These are phyloP conservation scores for Polypterus bichir DNA, from an alignment of 2,113 vertebrate genomes.

Conservation along the genomic window DNA sequence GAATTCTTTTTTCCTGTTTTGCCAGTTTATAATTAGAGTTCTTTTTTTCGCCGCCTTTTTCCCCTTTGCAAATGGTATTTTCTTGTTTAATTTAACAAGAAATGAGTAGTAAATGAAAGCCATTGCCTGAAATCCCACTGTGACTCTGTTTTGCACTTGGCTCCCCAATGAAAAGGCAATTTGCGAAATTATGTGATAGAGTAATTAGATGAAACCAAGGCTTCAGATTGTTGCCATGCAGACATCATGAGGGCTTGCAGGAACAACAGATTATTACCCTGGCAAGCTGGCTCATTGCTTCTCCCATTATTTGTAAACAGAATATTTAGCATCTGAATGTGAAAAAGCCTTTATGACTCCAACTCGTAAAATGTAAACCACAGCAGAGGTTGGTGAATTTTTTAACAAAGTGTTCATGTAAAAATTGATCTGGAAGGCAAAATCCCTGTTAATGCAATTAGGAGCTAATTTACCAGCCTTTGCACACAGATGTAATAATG, in stretches of 20 bases:
- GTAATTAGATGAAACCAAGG: slow-evolving; percentile 95
- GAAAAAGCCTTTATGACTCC: slow-evolving; percentile 74
- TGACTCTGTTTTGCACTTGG: slow-evolving; percentile 79
- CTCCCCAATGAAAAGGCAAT: slow-evolving; percentile 95
- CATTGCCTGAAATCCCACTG: slow-evolving; percentile 81
- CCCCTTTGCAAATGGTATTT: slow-evolving; percentile 71
- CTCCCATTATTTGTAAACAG: slow-evolving; percentile 93
- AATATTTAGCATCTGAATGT: slow-evolving; percentile 72
- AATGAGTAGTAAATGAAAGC: slow-evolving; percentile 92
- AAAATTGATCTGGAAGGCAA: slow-evolving; percentile 86
- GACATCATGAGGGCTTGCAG: slow-evolving; percentile 53
- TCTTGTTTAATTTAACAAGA: slow-evolving; percentile 97
- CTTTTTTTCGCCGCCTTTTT: slow-evolving; percentile 23
- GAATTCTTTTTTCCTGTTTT: slow-evolving; percentile 17
- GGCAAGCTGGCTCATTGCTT: slow-evolving; percentile 69
- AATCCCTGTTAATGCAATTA: slow-evolving; percentile 95
- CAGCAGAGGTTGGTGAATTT: slow-evolving; percentile 63
- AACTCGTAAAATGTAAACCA: slow-evolving; percentile 84
- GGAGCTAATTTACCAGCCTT: slow-evolving; percentile 85
- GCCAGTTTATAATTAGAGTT: slow-evolving; percentile 27
- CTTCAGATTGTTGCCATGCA: slow-evolving; percentile 74
- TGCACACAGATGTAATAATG: slow-evolving; percentile 82
- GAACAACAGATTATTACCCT: slow-evolving; percentile 61
- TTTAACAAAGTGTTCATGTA: slow-evolving; percentile 70
- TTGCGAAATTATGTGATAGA: slow-evolving; percentile 98